Evolutionary conservation across 2,888 invertebrate species (phyloP).

Genomic region (Ditula angustiorana): DNA sequence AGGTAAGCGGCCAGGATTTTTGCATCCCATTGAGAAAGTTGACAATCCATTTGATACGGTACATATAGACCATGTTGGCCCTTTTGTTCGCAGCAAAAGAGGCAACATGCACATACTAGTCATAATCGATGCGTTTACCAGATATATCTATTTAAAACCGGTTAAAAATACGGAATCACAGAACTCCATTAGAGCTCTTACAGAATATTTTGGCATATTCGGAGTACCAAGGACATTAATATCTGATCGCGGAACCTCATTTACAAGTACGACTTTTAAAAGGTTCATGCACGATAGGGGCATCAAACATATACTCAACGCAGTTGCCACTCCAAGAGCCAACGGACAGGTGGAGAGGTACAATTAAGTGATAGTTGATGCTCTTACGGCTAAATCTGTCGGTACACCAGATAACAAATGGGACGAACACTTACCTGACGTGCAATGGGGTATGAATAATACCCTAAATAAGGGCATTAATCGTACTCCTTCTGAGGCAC

Average conservation of each 20-base stretch:
- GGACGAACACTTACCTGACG: not conserved
- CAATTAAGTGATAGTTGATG: slow-evolving; percentile 1
- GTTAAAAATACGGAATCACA: slow-evolving; percentile 16
- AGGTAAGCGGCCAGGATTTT: slow-evolving; percentile 27
- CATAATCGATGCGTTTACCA: slow-evolving; percentile 14
- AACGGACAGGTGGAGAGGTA: not conserved
- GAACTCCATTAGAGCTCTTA: slow-evolving; percentile 1
- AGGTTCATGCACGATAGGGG: not conserved
- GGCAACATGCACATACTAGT: slow-evolving; percentile 15
- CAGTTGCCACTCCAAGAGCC: no score
- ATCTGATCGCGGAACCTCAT: not conserved
- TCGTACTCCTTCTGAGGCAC: not conserved
- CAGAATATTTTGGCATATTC: slow-evolving; percentile 13
- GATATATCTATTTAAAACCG: slow-evolving; percentile 3
- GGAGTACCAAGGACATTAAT: slow-evolving; percentile 16
- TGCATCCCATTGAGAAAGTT: slow-evolving; percentile 17
- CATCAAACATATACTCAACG: no score
- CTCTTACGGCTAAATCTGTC: not conserved
- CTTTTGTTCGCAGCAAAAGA: slow-evolving; percentile 18
- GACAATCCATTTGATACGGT: slow-evolving; percentile 28
- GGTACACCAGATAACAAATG: not conserved
- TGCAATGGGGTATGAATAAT: slow-evolving; percentile 1
- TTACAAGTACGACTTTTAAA: not conserved
- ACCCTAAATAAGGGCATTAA: not conserved
- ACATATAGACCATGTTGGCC: slow-evolving; percentile 28